These are phyloP conservation scores for Ascidia mentula DNA, from an alignment of 23 tunicate species.

Conservation along the genomic window DNA sequence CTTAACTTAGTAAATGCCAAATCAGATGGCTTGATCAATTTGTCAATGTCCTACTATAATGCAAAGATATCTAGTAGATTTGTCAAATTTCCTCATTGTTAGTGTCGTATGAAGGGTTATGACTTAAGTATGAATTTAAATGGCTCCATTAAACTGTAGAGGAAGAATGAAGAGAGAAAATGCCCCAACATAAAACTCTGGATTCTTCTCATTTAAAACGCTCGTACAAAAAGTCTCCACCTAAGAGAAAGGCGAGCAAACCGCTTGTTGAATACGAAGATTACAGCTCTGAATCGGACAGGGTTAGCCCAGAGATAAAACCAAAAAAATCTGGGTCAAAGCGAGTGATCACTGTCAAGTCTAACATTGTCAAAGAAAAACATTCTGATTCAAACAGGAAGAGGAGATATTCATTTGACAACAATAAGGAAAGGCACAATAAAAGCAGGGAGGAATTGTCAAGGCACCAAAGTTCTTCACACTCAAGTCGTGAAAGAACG, in stretches of 20 bases:
- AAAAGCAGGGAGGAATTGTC: background rate
- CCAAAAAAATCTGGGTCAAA: background rate
- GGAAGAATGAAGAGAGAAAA: conserved; percentile 26
- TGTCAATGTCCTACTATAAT: no score
- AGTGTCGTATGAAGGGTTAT: no score
- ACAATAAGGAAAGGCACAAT: background rate
- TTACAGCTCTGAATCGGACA: background rate
- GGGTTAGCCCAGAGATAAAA: background rate
- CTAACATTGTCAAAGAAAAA: background rate
- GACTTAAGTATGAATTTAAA: background rate
- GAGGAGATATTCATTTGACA: background rate
- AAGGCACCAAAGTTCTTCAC: background rate
- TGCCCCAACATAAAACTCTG: conserved; percentile 28
- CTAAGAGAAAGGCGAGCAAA: background rate
- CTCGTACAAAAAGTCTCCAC: background rate
- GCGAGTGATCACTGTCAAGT: background rate
- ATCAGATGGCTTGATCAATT: no score
- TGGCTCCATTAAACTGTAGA: background rate
- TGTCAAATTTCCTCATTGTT: no score
- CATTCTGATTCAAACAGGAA: background rate
- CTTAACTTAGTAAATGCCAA: no score
- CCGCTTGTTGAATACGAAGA: background rate
- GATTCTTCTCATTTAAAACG: conserved; percentile 14
- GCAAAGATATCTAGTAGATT: no score
- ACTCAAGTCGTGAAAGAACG: background rate